A percentile compares a stretch with the other conserved stretches of the same genome.
Conservation (phyloP, 2,797 vertebrate species). For the Poeciliopsis paucimaculata region DNA sequence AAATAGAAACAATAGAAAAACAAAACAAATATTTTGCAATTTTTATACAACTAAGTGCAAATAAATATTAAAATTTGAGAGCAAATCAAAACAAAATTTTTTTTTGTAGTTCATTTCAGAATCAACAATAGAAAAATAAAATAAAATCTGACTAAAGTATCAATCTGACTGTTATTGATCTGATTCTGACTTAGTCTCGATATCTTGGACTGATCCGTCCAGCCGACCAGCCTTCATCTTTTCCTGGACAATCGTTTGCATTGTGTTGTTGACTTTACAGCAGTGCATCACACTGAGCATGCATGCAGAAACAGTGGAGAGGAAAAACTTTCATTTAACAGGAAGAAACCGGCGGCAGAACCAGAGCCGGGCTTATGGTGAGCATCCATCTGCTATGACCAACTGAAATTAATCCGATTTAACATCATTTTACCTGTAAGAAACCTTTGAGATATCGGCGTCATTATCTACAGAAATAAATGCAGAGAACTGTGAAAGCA, state of each 20-base stretch:
- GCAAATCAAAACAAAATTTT: too few relatives aligned
- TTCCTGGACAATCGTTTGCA: too few relatives aligned
- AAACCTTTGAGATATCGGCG: neutral
- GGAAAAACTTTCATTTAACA: neutral
- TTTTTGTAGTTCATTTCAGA: too few relatives aligned
- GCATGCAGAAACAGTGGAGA: neutral
- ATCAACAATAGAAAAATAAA: too few relatives aligned
- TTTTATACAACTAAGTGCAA: too few relatives aligned
- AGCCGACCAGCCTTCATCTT: too few relatives aligned
- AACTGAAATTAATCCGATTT: neutral
- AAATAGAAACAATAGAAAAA: too few relatives aligned
- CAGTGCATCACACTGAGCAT: neutral
- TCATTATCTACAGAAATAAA: neutral
- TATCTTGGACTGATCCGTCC: neutral
- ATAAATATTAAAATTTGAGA: too few relatives aligned
- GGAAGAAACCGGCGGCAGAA: neutral
- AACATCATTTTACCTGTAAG: neutral
- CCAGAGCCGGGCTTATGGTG: neutral
- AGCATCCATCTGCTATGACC: neutral
- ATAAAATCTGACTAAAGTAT: too few relatives aligned
- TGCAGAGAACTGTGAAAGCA: neutral
- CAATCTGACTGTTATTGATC: neutral
- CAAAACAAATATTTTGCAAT: too few relatives aligned
- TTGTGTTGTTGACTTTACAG: too few relatives aligned
- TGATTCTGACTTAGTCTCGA: neutral